phyloP scores from a whole-genome alignment of 2,113 vertebrate genomes.

The Delphinus delphis region DNA sequence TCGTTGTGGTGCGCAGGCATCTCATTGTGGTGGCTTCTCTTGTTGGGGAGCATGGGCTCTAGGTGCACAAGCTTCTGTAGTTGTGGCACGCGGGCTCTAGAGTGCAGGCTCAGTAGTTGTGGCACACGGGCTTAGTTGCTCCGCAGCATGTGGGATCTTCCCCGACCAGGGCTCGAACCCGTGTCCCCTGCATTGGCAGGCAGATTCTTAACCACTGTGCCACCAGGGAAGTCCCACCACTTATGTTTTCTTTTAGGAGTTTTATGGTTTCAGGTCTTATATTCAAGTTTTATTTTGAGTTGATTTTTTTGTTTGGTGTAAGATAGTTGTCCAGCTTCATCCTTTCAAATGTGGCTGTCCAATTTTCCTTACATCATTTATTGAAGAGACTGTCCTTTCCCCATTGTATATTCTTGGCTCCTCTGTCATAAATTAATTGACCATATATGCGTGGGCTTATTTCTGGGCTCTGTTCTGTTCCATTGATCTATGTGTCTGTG shows the following conservation, averaged over 20 bases:
- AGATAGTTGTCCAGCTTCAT: neutral
- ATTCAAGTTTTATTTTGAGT: neutral
- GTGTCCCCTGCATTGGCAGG: too few species aligned
- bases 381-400: neutral
- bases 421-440: neutral
- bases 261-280: neutral
- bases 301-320: neutral
- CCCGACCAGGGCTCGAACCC: too few species aligned
- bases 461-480: neutral
- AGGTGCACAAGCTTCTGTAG: too few species aligned
- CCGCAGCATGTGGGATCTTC: too few species aligned
- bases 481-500: neutral
- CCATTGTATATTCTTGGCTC: neutral
- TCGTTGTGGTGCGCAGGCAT: rapidly evolving
- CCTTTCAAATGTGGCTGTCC: neutral
- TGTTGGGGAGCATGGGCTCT: too few species aligned
- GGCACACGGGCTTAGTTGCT: too few species aligned
- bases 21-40: too few species aligned
- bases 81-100: too few species aligned
- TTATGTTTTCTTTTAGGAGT: neutral
- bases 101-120: too few species aligned
- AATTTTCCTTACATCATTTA: neutral
- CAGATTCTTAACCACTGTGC: too few species aligned
- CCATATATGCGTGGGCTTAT: neutral
- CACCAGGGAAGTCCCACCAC: neutral